These are phyloP conservation scores for Saxidomus purpurata DNA, from an alignment of 1,140 invertebrate genomes.

Conservation along the genomic window DNA sequence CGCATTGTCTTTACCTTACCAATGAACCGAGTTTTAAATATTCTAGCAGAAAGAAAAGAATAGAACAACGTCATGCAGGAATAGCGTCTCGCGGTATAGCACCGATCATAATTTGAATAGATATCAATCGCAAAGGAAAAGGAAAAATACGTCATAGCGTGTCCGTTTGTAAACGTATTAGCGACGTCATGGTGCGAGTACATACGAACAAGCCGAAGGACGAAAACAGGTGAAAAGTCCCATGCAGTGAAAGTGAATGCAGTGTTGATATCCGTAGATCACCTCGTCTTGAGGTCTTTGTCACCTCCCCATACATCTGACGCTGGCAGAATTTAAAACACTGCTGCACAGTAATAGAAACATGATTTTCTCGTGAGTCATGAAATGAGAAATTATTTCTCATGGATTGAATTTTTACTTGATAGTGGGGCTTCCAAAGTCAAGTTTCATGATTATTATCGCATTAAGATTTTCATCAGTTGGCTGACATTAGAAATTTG, in stretches of 20 bases:
- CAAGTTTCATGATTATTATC: no score
- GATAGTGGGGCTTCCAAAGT: no score
- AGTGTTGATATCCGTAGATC: not conserved
- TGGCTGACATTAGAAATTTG: no score
- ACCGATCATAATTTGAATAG: not conserved
- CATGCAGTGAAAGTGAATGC: not conserved
- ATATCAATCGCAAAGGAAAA: not conserved
- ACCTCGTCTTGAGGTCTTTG: not conserved
- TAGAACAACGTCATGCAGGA: not conserved
- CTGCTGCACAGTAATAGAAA: not conserved
- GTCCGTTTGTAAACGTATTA: not conserved
- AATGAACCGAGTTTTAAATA: no score
- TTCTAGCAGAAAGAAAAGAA: not conserved
- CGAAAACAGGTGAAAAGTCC: not conserved
- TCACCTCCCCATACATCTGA: not conserved
- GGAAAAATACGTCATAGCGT: no score
- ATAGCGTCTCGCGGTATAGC: not conserved
- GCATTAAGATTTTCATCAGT: no score
- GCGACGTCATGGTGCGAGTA: not conserved
- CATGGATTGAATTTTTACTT: no score
- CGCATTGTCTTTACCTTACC: no score
- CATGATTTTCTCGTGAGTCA: not conserved
- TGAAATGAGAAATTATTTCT: no score
- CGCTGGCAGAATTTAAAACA: not conserved
- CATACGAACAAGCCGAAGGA: not conserved